Evolutionary conservation across 2,888 invertebrate species (phyloP), one percentile per base, ranked within the genome.

Genomic region (Saturnia pavonia): DNA sequence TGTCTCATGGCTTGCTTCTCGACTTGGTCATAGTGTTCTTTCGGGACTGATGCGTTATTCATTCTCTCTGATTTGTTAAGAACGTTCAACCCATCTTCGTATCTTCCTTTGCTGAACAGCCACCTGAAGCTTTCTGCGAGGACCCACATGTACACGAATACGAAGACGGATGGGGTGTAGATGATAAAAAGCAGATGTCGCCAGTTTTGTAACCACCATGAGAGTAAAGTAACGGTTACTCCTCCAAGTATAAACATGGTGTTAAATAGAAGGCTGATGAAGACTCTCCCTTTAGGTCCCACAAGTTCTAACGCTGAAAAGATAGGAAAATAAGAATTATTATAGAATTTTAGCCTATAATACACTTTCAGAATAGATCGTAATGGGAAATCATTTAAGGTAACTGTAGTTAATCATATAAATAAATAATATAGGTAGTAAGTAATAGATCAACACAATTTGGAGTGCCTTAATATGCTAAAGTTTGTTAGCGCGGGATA

Each of bases 61-160:
- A 96, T 90, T 75, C 89, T 94, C 1, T 97, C 96, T 12, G 96
- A 95, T 80, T 91, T 95, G 14, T 88, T 91, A 2, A 96, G 88
- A 0, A 96, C 95, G 7, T 90, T 89, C 54, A 96, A 92, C 0
- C 96, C 97, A 78, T 96, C 95, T 27, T 96, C 95, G 75, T 95
- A 95, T 75, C 95, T 94, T 0, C 96, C 95, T 82, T 96, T 96
- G 70, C 96, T 96, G 79, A 94, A 91, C 45, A 88, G 82, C 94
- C 94, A 94, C 69, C 94, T 80, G 79, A 93, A 93, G 73, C 93
- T 93, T 72, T 94, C 94, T 0, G 90, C 88, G 0, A 94, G 80
- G 11, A 85, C 82, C 91, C 92, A 93, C 71, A 91, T 85, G 80
- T 94, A 94, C 51, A 91, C 70, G 73, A 94, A 87, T 9, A 86